Evolutionary conservation across 2,113 vertebrate species (phyloP).

Genomic region (Orthonyx spaldingii): DNA sequence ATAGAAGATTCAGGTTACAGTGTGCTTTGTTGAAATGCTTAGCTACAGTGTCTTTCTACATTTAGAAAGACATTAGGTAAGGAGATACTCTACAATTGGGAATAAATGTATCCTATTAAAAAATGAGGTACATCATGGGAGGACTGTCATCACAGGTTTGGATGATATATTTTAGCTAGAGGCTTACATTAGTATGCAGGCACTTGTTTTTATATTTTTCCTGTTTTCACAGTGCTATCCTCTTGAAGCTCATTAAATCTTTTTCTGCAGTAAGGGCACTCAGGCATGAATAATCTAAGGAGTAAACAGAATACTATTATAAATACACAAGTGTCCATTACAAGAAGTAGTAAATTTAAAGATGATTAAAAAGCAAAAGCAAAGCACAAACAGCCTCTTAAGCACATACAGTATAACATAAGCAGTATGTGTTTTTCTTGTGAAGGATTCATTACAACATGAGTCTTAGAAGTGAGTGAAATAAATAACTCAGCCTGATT

Average conservation of each 20-base stretch:
- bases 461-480: neutral
- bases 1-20: neutral
- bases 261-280: constrained; percentile 41
- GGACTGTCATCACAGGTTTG: neutral
- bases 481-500: neutral
- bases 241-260: constrained; percentile 70
- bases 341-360: constrained; percentile 25
- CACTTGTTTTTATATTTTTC: constrained; percentile 27
- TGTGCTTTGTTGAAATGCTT: neutral
- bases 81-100: neutral
- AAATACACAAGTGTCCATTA: constrained; percentile 58
- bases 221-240: constrained; percentile 50
- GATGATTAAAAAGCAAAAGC: constrained; percentile 34
- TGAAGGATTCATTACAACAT: neutral
- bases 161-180: constrained; percentile 4
- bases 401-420: neutral
- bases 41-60: neutral
- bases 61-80: neutral
- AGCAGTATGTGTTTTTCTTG: neutral
- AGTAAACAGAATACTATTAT: constrained; percentile 62
- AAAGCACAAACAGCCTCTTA: neutral
- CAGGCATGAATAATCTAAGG: constrained; percentile 66
- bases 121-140: neutral
- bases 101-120: neutral
- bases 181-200: constrained; percentile 48